Evolutionary conservation across 2,888 invertebrate species (phyloP).

Genomic region (Helicoverpa assulta): DNA sequence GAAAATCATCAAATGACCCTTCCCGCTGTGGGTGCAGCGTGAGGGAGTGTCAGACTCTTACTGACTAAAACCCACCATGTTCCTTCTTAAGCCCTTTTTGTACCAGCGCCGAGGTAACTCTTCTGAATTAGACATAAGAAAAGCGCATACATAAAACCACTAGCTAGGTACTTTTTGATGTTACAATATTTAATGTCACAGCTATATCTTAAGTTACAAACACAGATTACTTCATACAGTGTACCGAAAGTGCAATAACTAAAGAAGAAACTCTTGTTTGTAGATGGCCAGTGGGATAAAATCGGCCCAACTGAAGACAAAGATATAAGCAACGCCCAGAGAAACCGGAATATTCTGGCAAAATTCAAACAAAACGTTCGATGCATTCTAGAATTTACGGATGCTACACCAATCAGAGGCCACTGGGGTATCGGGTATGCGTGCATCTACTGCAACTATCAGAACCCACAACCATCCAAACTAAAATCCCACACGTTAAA

Average conservation of each 20-base stretch:
- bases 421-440: slow-evolving; percentile 72
- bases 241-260: slow-evolving; percentile 30
- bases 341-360: slow-evolving; percentile 11
- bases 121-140: too few species aligned
- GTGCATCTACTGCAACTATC: slow-evolving; percentile 72
- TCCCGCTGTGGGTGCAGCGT: too few species aligned
- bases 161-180: background rate
- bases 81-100: too few species aligned
- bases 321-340: background rate
- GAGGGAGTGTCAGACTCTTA: too few species aligned
- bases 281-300: slow-evolving; percentile 41
- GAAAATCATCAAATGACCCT: too few species aligned
- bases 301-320: background rate
- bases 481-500: slow-evolving; percentile 73
- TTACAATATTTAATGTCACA: background rate
- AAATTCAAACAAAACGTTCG: slow-evolving; percentile 52
- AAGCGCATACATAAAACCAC: too few species aligned
- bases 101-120: too few species aligned
- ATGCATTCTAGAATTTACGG: slow-evolving; percentile 61
- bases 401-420: slow-evolving; percentile 75
- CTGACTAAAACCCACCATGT: too few species aligned
- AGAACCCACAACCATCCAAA: slow-evolving; percentile 64
- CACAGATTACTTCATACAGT: too few species aligned
- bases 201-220: too few species aligned
- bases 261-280: slow-evolving; percentile 57